Percentiles rank a stretch among this genome's conserved stretches.
These are phyloP conservation scores for Pogonocichla stellata DNA, from an alignment of 2,113 vertebrate genomes.

Conservation along the genomic window DNA sequence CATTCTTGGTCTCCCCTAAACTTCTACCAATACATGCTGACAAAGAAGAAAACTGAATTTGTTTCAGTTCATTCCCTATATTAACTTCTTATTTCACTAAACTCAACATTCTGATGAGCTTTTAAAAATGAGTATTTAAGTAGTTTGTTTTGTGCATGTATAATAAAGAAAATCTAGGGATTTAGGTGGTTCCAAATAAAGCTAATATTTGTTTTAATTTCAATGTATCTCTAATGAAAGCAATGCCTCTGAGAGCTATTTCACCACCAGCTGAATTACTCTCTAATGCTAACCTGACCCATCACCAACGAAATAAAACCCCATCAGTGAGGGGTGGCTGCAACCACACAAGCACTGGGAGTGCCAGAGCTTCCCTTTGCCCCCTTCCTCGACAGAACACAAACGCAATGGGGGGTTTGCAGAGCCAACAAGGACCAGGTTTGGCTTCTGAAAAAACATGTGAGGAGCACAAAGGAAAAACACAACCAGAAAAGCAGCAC, in stretches of 20 bases:
- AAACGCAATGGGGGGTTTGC: neutral
- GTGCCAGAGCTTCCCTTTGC: neutral
- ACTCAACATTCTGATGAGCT: neutral
- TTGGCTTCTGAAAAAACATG: neutral
- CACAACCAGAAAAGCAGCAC: neutral
- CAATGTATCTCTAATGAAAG: neutral
- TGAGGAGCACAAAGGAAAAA: neutral
- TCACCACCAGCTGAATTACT: neutral
- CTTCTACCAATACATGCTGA: neutral
- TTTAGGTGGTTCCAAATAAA: neutral
- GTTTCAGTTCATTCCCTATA: neutral
- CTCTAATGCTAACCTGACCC: neutral
- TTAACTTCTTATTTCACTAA: neutral
- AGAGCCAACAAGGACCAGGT: neutral
- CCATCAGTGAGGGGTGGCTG: neutral
- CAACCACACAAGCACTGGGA: neutral
- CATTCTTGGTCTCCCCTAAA: neutral
- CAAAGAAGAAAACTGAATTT: neutral
- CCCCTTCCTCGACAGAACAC: neutral
- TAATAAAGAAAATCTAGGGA: neutral
- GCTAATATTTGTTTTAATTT: neutral
- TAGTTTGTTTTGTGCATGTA: neutral
- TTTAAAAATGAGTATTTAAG: neutral
- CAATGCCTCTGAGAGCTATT: neutral
- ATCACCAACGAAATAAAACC: neutral